Conservation (phyloP, 2,888 invertebrate genomes). For the Pomacea canaliculata region DNA sequence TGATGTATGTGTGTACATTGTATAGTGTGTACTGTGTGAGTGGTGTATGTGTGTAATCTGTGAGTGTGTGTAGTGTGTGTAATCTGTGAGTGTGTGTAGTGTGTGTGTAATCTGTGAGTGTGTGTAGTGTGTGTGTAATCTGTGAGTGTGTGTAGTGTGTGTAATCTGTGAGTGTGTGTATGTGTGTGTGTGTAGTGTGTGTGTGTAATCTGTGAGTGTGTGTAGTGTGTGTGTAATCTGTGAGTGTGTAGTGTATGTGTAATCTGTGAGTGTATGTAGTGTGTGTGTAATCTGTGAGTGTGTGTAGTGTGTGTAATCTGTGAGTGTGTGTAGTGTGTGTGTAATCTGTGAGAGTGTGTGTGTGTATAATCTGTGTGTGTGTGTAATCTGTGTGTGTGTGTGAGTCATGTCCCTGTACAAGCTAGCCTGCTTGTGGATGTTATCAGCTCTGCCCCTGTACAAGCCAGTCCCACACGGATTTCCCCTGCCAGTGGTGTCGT, state of each 20-base stretch:
- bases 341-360: neutral
- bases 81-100: neutral
- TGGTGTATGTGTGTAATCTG: too few relatives aligned
- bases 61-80: neutral
- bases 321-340: neutral
- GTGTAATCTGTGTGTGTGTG: neutral
- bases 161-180: neutral
- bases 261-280: conserved; percentile 2
- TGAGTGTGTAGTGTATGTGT: conserved; percentile 4
- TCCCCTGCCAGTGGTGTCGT: too few relatives aligned
- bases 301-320: conserved; percentile 2
- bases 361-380: neutral
- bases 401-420: neutral
- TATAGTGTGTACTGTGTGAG: too few relatives aligned
- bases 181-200: too few relatives aligned
- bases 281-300: conserved; percentile 2
- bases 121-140: conserved; percentile 3
- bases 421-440: too few relatives aligned
- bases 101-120: conserved; percentile 6
- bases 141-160: conserved; percentile 10
- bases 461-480: too few relatives aligned
- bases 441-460: too few relatives aligned
- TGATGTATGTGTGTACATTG: too few relatives aligned
- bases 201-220: too few relatives aligned
- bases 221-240: too few relatives aligned